These are phyloP conservation scores for Hirtodrosophila histrioides DNA, from an alignment of 2,888 invertebrate genomes.

Conservation along the genomic window DNA sequence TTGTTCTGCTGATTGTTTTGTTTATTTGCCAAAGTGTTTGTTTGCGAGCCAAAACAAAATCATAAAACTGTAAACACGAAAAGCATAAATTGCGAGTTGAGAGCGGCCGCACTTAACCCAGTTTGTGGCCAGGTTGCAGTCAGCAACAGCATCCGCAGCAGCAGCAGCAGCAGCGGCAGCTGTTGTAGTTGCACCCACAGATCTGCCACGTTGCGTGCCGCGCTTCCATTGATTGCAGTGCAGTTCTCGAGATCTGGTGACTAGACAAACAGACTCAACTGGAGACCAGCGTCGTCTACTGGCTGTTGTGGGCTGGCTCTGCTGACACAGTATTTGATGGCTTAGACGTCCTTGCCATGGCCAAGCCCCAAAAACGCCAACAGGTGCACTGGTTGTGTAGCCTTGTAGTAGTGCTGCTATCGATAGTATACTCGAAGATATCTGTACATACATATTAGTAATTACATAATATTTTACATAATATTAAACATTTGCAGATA, in stretches of 20 bases:
- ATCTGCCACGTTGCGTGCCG: constrained; percentile 53
- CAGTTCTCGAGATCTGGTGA: constrained; percentile 39
- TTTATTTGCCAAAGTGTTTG: constrained; percentile 59
- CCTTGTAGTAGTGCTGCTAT: too few species aligned
- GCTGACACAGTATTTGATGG: constrained; percentile 23
- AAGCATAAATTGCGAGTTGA: constrained; percentile 56
- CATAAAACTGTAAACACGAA: constrained; percentile 64
- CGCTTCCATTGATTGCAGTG: constrained; percentile 60
- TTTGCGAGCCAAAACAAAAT: constrained; percentile 44
- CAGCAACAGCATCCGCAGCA: constrained; percentile 19
- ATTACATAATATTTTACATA: too few species aligned
- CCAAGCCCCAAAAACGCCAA: constrained; percentile 21
- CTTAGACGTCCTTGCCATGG: constrained; percentile 47
- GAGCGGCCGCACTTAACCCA: constrained; percentile 66
- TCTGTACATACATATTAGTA: too few species aligned
- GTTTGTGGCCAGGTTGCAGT: constrained; percentile 43
- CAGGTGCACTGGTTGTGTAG: constrained; percentile 16
- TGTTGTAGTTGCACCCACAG: constrained; percentile 1
- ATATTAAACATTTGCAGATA: too few species aligned
- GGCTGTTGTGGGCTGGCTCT: constrained; percentile 18
- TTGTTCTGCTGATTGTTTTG: constrained; percentile 72
- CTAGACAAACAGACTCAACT: constrained; percentile 41
- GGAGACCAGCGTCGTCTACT: background rate
- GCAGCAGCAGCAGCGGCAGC: constrained; percentile 15
- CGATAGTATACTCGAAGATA: too few species aligned